Percentiles rank a stretch among this genome's conserved stretches.
Evolutionary conservation across 2,113 vertebrate genomes (phyloP).

Genomic region (Charadrius vociferus): DNA sequence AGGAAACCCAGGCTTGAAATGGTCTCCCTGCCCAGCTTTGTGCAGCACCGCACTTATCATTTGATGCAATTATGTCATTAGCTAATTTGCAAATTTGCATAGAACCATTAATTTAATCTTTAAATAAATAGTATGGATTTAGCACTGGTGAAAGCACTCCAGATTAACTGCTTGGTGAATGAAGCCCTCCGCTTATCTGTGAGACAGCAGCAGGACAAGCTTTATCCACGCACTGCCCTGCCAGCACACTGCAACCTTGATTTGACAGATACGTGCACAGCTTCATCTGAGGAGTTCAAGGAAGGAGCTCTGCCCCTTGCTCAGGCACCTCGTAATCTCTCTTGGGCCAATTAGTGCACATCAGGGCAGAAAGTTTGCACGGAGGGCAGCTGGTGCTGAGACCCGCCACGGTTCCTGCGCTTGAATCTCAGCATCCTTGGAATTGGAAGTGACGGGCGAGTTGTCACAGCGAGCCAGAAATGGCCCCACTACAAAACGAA

Average conservation of each 20-base stretch:
- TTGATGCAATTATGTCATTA: slow-evolving; percentile 55
- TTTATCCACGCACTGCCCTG: neutral
- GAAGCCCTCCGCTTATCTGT: slow-evolving; percentile 4
- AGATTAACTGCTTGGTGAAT: slow-evolving; percentile 28
- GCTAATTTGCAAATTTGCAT: slow-evolving; percentile 37
- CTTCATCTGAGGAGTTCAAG: neutral
- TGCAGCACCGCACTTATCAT: slow-evolving; percentile 7
- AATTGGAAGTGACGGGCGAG: neutral
- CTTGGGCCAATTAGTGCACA: neutral
- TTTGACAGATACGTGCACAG: neutral
- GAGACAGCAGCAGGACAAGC: slow-evolving; percentile 19
- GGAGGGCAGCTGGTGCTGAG: neutral
- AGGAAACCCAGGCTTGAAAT: neutral
- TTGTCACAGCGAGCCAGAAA: neutral
- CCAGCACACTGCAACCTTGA: neutral
- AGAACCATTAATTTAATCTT: slow-evolving; percentile 55
- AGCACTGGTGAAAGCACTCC: neutral
- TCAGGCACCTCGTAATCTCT: neutral
- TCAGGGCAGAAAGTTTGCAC: neutral
- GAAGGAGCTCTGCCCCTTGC: neutral
- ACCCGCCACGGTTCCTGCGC: neutral
- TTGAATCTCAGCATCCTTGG: neutral
- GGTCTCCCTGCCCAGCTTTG: neutral
- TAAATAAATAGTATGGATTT: slow-evolving; percentile 50
- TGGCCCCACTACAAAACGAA: neutral